A percentile compares a stretch with the other conserved stretches of the same genome.
phyloP scores from a whole-genome alignment of 1,140 invertebrate species.

The Drosophila mauritiana region DNA sequence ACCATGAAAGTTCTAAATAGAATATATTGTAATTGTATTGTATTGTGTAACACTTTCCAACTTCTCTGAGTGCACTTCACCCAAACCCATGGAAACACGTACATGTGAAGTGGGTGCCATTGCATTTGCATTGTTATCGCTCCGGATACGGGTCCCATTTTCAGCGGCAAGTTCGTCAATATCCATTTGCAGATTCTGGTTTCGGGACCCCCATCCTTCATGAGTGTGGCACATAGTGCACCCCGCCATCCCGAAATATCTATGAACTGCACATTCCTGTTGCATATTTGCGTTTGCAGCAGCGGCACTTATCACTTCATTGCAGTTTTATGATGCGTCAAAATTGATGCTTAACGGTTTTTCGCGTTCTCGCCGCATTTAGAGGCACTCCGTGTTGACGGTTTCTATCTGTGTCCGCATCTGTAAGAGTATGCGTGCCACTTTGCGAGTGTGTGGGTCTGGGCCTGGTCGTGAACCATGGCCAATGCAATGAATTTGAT shows the following conservation, averaged over 20 bases:
- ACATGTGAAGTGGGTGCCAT: constrained; percentile 35
- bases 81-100: not conserved
- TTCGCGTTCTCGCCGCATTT: constrained; percentile 76
- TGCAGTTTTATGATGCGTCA: constrained; percentile 83
- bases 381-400: constrained; percentile 50
- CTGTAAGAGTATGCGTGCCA: not conserved
- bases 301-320: constrained; percentile 81
- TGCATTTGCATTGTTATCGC: constrained; percentile 82
- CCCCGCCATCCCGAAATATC: constrained; percentile 43
- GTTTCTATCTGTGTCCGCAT: not conserved
- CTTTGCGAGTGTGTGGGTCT: constrained; percentile 12
- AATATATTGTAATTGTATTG: too few species aligned
- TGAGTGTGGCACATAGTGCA: not conserved
- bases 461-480: constrained; percentile 53
- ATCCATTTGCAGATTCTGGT: constrained; percentile 45
- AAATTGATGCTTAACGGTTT: constrained; percentile 83
- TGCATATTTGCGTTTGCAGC: constrained; percentile 50
- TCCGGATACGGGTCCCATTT: constrained; percentile 71
- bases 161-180: constrained; percentile 40
- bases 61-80: not conserved
- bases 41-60: too few species aligned
- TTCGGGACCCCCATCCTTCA: constrained; percentile 2
- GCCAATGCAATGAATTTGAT: constrained; percentile 72
- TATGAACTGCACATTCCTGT: constrained; percentile 76
- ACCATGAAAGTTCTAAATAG: too few species aligned